Conservation (phyloP, 37 sponge, comb jelly and placozoan species). For the Haliclona indistincta region DNA sequence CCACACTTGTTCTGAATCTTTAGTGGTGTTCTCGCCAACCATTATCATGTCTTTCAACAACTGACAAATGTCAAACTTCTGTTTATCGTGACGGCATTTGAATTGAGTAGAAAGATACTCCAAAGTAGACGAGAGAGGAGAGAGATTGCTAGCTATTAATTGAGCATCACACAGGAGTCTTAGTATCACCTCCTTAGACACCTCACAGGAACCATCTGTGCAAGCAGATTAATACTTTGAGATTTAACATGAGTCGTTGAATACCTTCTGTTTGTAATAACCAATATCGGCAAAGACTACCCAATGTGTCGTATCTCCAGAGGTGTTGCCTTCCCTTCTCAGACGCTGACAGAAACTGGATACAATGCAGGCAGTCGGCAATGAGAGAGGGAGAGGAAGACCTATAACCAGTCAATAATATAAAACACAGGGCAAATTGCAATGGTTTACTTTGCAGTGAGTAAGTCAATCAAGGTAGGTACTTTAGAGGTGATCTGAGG, state of each 20-base stretch:
- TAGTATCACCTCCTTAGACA: background rate
- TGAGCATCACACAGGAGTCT: background rate
- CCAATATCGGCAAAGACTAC: conserved; percentile 18
- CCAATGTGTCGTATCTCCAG: conserved; percentile 18
- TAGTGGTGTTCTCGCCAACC: no score
- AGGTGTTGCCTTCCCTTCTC: conserved; percentile 29
- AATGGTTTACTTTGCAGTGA: conserved; percentile 27
- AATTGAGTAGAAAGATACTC: background rate
- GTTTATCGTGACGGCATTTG: background rate
- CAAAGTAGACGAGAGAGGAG: background rate
- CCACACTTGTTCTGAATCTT: no score
- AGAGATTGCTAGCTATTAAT: background rate
- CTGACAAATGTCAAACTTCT: conserved; percentile 5
- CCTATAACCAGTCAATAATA: background rate
- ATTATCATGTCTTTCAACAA: background rate
- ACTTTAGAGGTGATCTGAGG: conserved; percentile 72
- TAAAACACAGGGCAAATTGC: no score
- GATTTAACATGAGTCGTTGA: no score
- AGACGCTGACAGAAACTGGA: conserved; percentile 23
- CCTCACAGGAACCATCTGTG: no score
- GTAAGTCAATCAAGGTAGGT: conserved; percentile 51
- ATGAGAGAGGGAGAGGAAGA: conserved; percentile 2
- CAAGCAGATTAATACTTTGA: no score
- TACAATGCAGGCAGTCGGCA: conserved; percentile 53
- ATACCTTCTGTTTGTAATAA: conserved; percentile 14